Conservation (phyloP, 2,113 vertebrate genomes). For the Rhizomys pruinosus region DNA sequence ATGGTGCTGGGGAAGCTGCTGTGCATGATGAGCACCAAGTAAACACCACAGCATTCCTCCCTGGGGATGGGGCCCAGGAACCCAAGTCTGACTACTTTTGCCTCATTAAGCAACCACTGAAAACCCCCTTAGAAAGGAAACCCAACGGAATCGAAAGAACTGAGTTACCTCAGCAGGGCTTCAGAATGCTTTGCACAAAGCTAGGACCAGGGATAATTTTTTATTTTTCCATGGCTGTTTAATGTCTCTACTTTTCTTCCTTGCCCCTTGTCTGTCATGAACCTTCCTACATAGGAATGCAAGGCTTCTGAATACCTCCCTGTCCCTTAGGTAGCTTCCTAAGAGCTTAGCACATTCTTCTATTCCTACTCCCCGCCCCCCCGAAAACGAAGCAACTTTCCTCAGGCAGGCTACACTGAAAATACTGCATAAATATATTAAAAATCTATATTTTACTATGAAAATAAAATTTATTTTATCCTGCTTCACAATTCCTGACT, state of each 20-base stretch:
- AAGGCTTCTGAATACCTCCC: not conserved
- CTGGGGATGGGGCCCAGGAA: not conserved
- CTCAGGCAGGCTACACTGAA: not conserved
- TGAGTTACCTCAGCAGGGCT: not conserved
- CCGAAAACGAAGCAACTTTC: rapidly evolving
- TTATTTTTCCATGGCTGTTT: not conserved
- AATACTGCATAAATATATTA: too few species aligned
- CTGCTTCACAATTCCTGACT: not conserved
- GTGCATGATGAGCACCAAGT: not conserved
- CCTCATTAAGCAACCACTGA: not conserved
- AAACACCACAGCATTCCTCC: rapidly evolving
- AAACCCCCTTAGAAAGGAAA: not conserved
- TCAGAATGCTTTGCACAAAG: not conserved
- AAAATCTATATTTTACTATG: too few species aligned
- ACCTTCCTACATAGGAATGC: too few species aligned
- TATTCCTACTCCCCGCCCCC: not conserved
- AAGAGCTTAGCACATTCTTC: rapidly evolving
- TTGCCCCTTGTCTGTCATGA: not conserved
- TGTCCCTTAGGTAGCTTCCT: not conserved
- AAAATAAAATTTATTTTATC: too few species aligned
- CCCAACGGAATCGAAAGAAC: not conserved
- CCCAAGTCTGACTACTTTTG: not conserved
- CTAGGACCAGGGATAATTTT: not conserved
- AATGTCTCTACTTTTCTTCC: too few species aligned
- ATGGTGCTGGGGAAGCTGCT: not conserved